A percentile compares a stretch with the other conserved stretches of the same genome.
Evolutionary conservation across 2,888 invertebrate species (phyloP).

Genomic region (Hemicrepidius hirtus): DNA sequence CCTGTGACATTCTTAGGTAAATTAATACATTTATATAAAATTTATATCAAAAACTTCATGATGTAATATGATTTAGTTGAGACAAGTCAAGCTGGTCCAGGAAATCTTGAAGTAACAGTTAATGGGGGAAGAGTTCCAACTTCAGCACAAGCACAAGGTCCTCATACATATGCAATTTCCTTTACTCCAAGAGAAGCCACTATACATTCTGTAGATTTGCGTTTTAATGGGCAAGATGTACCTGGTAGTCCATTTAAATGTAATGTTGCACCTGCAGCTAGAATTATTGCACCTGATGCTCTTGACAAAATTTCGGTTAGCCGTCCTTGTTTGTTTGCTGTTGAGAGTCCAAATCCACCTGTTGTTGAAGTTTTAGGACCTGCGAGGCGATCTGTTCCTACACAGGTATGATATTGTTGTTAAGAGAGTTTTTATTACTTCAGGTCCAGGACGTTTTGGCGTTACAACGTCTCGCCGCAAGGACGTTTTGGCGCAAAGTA

Average conservation of each 20-base stretch:
- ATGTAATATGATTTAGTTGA: constrained; percentile 81
- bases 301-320: constrained; percentile 94
- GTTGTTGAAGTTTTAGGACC: constrained; percentile 88
- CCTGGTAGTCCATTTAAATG: constrained; percentile 93
- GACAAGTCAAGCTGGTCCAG: constrained; percentile 98
- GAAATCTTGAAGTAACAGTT: constrained; percentile 98
- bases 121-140: constrained; percentile 98
- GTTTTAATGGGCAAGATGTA: constrained; percentile 97
- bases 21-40: neutral
- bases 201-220: constrained; percentile 93
- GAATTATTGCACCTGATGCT: constrained; percentile 88
- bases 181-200: constrained; percentile 95
- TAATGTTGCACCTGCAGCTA: constrained; percentile 86
- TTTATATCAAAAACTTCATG: neutral
- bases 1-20: constrained; percentile 93
- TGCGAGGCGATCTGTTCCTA: constrained; percentile 81
- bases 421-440: no score
- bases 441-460: no score
- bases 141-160: constrained; percentile 96
- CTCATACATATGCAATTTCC: constrained; percentile 96
- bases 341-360: constrained; percentile 90
- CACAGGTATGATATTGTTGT: constrained; percentile 72
- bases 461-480: no score
- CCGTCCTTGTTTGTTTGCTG: constrained; percentile 87
- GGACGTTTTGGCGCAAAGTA: no score